phyloP scores from a whole-genome alignment of 2,113 vertebrate genomes.

The Tenebrosternarchus preto region DNA sequence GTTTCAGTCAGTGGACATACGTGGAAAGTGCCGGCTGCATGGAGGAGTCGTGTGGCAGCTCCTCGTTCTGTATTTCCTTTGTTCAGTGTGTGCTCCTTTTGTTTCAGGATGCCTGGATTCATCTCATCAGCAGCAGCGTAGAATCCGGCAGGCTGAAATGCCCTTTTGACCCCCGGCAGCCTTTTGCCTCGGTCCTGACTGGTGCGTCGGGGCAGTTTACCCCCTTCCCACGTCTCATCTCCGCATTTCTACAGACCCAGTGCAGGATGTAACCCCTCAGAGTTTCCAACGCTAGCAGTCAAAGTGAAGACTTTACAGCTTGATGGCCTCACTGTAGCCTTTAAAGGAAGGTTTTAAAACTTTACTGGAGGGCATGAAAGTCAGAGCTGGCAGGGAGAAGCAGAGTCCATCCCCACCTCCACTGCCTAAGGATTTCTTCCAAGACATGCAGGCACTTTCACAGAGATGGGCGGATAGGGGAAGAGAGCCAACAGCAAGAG shows the following conservation, averaged over 20 bases:
- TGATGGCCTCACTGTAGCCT: constrained; percentile 9
- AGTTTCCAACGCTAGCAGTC: not conserved
- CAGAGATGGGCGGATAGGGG: not conserved
- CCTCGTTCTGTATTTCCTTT: constrained; percentile 60
- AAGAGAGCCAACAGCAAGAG: not conserved
- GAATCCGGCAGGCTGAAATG: constrained; percentile 95
- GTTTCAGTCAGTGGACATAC: not conserved
- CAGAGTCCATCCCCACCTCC: not conserved
- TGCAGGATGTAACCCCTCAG: not conserved
- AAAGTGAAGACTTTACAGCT: constrained; percentile 16
- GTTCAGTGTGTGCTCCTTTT: constrained; percentile 69
- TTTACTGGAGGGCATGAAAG: constrained; percentile 4
- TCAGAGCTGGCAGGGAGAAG: not conserved
- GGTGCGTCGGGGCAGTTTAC: constrained; percentile 72
- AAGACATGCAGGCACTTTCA: constrained; percentile 5
- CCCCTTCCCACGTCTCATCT: too few relatives aligned
- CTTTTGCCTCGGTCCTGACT: constrained; percentile 92
- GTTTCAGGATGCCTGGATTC: constrained; percentile 63
- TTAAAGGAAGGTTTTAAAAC: constrained; percentile 32
- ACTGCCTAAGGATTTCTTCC: constrained; percentile 13
- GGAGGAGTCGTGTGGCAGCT: not conserved
- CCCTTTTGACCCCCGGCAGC: constrained; percentile 92
- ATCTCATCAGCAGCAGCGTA: constrained; percentile 78
- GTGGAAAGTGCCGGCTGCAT: not conserved
- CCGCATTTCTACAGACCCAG: not conserved